Evolutionary conservation across 2,113 vertebrate species (phyloP), one percentile per base, ranked within the genome.

Genomic region (Ammospiza caudacuta): DNA sequence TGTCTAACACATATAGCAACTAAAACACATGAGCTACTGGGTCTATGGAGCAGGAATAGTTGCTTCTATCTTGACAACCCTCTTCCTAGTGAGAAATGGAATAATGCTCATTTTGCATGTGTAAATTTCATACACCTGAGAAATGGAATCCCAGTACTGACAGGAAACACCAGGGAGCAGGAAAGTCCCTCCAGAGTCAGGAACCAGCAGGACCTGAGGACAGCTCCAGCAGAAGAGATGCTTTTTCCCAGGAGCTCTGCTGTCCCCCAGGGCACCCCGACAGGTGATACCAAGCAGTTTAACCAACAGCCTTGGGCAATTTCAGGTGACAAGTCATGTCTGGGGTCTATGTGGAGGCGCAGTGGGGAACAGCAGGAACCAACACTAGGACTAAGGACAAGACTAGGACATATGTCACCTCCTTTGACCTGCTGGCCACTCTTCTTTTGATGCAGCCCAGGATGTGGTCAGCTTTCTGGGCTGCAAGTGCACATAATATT

Each of bases 171-270:
- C 23, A 35, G 37, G 49, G 33, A 76, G 21, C 39, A 43, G 51
- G 15, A 89, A 76, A 15, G 8, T 54, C n/a, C 19, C 12, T 44
- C 54, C 1, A 2, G 25, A 57, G 21, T 9, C 0, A 0, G 29
- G 20, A 37, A 58, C 13, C 5, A 90, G 68, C 24, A 39, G 58
- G 37, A 76, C 58, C 24, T 1, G 2, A 49, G 9, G 28, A 55
- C 2, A 2, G 15, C 31, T 70, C n/a, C 20, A 9, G 29, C 19
- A 80, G 64, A 76, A 37, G 46, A 5, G 1, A 13, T 11, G 43
- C 18, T 63, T 18, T 89, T 27, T 12, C 22, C 24, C 0, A 19
- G 20, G 31, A 52, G 27, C 22, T 25, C 39, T 57, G 19, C 41
- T 59, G 52, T 57, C 12, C 37, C 22, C 10, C 18, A 39, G 49